Base-by-base conservation (phyloP, 1,140 invertebrate species). In the Anastatus disparis region DNA sequence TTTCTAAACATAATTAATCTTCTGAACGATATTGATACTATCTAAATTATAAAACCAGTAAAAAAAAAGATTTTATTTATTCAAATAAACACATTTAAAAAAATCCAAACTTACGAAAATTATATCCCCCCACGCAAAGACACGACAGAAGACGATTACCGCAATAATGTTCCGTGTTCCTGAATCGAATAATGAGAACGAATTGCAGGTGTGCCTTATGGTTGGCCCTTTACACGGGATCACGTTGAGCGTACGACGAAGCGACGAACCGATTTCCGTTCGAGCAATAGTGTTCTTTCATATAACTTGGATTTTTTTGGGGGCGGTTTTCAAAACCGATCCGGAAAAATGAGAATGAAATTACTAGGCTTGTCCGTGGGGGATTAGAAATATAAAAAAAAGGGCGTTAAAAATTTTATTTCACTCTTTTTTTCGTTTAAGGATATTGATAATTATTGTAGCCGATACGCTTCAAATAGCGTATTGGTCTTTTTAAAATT, bases 101-200 rank as follows among this genome's bases (percentile, higher is more conserved):
- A n/a, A n/a, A n/a, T n/a, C n/a, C 24, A 20, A 31, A 55, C 17
- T 12, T 15, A n/a, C 6, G 27, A 1, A 17, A 24, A 2, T 3
- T 6, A 53, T 53, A n/a, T n/a, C 38, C 22, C 55, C 55, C 55
- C 55, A 58, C 31, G 55, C 55, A 58, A 58, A 74, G 71, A 53
- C n/a, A 7, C 6, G 46, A 17, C 15, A 75, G 72, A 81, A 80
- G 78, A 79, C 77, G 77, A 82, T 82, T 79, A 79, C 74, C 65
- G 61, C 71, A 72, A 67, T 74, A 73, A 77, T 79, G 81, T 79
- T 82, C 77, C 78, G 65, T 73, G 75, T 74, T 73, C n/a, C 74
- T 75, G 74, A 72, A 62, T 67, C 15, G 46, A 31, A 55, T 79
- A 79, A 80, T 78, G 62, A 72, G 71, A 13, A 29, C 27, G 20